Evolutionary conservation across 2,113 vertebrate genomes (phyloP), one percentile per base, ranked within the genome.

Genomic region (Alligator mississippiensis): DNA sequence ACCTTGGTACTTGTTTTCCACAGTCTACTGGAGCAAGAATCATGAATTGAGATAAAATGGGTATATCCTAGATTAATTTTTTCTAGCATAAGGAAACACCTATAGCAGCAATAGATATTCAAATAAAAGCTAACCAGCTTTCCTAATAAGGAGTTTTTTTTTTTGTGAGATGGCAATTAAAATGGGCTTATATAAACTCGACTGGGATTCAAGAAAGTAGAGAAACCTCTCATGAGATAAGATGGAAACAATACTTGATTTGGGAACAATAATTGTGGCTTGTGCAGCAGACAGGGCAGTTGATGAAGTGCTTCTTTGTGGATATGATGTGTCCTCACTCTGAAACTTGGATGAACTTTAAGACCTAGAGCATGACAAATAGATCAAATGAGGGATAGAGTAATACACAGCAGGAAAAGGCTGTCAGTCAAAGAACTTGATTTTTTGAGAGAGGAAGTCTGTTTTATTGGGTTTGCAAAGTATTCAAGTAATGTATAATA

Each of bases 11-110:
- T 3, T 25, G 15, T 59, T 79, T 5, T 64, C 10, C n/a, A 13
- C 27, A 0, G 2, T 5, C 38, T 0, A 0, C 1, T 6, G 79
- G 68, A 59, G 28, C 0, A 0, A 13, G 4, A 15, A 24, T n/a
- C 54, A 8, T 38, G 38, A 4, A 1, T 0, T 16, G 54, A 28
- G 3, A 21, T 34, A 57, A 34, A 16, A n/a, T 5, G 63, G 34
- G 54, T 66, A 8, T 11, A 77, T 30, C 11, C 68, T 19, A 2
- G 21, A 70, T 4, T 76, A 24, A 47, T 47, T 47, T 47, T 47
- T 47, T 7, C 47, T 47, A 47, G 68, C 68, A 72, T 72, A 34
- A 72, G 30, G 30, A 38, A 38, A 24, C 68, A 22, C 19, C 30
- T 72, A 21, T 72, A 72, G 12, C 30, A 72, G 12, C 68, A 72